Base-by-base conservation (phyloP, 2,113 vertebrate genomes). In the Varanus komodoensis region DNA sequence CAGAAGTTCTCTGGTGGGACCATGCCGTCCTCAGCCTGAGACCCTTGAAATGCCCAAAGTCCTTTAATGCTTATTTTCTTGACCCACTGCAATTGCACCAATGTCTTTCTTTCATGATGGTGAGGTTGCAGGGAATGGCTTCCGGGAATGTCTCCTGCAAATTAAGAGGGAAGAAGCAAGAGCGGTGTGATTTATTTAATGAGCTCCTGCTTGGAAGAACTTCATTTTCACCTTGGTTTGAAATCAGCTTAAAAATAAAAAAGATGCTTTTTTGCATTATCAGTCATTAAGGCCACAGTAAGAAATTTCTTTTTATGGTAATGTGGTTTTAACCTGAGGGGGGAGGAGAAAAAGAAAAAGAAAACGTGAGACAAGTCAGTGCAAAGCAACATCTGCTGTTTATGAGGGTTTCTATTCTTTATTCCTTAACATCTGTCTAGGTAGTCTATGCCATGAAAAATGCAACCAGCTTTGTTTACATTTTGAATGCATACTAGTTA, bases 401-500 rank as follows among this genome's bases (percentile, higher is more conserved):
- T 79, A 57, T 12, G 57, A 71, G 88, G 4, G 32, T 69, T 90
- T 89, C 17, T 5, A 67, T 32, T 3, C 80, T 61, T 14, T 69
- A 38, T 6, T 91, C 80, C 86, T 86, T 82, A 82, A 93, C 87
- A 52, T 57, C 57, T 85, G 57, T 17, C 17, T 25, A 80, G 48
- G 88, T 90, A 90, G 68, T 77, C 67, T 86, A 75, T 8, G 19
- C 73, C 81, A 73, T 89, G 78, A 88, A 90, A 92, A 95, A 88
- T 6, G 29, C 27, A 94, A 52, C 50, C 69, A 89, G 90, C 48
- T 77, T 77, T 2, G 0, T 73, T 95, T 79, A 73, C 80, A 68
- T 21, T 87, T 82, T 73, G 32, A 89, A 61, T 80, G 77, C 84
- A 90, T 92, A 91, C 57, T 69, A 85, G 71, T 91, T 80, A 44